A percentile compares a stretch with the other conserved stretches of the same genome.
Evolutionary conservation across 2,888 invertebrate species (phyloP).

Genomic region (Gastrophysa polygoni): DNA sequence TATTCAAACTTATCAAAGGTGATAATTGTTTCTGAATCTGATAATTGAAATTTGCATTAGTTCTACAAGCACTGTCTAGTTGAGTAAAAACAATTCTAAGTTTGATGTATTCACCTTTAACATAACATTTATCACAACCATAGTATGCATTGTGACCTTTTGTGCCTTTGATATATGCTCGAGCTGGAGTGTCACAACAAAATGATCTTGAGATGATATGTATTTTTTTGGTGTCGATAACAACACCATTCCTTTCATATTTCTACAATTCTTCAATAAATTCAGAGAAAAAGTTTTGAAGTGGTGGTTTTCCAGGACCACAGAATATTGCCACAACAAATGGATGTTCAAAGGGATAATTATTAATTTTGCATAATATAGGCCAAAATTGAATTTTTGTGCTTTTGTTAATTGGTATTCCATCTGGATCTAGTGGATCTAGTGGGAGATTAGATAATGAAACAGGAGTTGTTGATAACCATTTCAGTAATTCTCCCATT

Average conservation of each 20-base stretch:
- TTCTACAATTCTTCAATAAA: constrained; percentile 1
- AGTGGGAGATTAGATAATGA: constrained; percentile 9
- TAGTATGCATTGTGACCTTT: constrained; percentile 8
- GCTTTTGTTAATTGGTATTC: not conserved
- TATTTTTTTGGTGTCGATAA: not conserved
- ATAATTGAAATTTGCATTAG: constrained; percentile 23
- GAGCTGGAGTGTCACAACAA: constrained; percentile 8
- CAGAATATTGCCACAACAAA: too few relatives aligned
- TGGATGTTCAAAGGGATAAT: too few relatives aligned
- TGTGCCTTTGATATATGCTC: constrained; percentile 10
- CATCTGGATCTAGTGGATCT: constrained; percentile 16
- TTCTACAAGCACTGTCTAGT: constrained; percentile 32
- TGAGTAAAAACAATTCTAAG: constrained; percentile 35
- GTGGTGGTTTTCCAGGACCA: constrained; percentile 9
- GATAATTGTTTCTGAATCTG: constrained; percentile 30
- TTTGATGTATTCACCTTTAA: constrained; percentile 28
- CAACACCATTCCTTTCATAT: constrained; percentile 4
- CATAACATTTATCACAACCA: constrained; percentile 35
- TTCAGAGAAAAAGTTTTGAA: not conserved
- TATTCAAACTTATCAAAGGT: constrained; percentile 20
- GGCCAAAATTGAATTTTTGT: constrained; percentile 5
- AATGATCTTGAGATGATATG: not conserved
- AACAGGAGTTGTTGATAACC: constrained; percentile 14
- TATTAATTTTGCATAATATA: too few relatives aligned
- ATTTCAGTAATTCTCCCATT: constrained; percentile 8